These are phyloP conservation scores for Rotaria socialis DNA, from an alignment of 2,888 invertebrate genomes.

Conservation along the genomic window DNA sequence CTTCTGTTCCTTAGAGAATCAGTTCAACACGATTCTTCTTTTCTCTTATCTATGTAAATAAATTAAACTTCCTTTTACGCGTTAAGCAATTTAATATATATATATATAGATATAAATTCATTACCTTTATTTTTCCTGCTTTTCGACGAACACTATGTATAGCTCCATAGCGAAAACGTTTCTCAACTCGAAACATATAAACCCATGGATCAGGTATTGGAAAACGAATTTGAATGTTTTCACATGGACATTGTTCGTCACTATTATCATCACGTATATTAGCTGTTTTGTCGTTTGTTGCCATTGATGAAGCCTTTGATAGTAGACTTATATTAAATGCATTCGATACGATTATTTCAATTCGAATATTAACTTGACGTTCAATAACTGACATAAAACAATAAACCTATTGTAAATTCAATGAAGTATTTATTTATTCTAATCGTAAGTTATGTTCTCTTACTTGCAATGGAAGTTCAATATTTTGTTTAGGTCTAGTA, in stretches of 20 bases:
- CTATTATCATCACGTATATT: conserved; percentile 60
- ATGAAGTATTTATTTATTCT: too few relatives aligned
- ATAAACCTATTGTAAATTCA: background rate
- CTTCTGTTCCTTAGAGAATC: too few relatives aligned
- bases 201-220: conserved; percentile 99
- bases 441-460: conserved; percentile 60
- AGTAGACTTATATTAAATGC: background rate
- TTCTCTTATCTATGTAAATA: too few relatives aligned
- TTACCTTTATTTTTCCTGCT: conserved; percentile 63
- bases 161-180: conserved; percentile 93
- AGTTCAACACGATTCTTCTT: too few relatives aligned
- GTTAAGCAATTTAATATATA: too few relatives aligned
- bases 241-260: conserved; percentile 66
- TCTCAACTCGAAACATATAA: conserved; percentile 93
- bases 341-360: conserved; percentile 76
- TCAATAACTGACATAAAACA: conserved; percentile 53
- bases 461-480: conserved; percentile 90
- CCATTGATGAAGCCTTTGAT: conserved; percentile 76
- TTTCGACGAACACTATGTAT: conserved; percentile 75
- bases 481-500: conserved; percentile 67
- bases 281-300: conserved; percentile 65
- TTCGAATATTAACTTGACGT: conserved; percentile 79
- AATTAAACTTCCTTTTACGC: too few relatives aligned
- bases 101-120: background rate
- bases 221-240: conserved; percentile 83